Evolutionary conservation across 2,113 vertebrate species (phyloP).

Genomic region (Myotis davidii): DNA sequence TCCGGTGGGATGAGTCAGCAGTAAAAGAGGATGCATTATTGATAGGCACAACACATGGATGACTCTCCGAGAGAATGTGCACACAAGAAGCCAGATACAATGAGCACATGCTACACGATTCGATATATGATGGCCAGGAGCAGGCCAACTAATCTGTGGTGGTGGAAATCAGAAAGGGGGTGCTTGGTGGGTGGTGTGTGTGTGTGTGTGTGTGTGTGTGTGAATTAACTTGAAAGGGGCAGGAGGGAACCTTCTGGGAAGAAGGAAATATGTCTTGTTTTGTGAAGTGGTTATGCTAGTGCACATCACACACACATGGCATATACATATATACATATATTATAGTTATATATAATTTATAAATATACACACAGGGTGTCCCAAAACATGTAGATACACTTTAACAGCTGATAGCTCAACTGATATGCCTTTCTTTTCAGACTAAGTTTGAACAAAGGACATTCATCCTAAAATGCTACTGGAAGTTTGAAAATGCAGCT

Average conservation of each 20-base stretch:
- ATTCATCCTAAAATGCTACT: no score
- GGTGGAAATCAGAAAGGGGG: not conserved
- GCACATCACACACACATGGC: not conserved
- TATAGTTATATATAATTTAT: not conserved
- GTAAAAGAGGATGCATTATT: not conserved
- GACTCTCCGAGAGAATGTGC: not conserved
- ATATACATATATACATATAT: no score
- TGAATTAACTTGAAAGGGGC: not conserved
- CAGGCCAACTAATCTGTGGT: not conserved
- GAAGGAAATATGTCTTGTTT: not conserved
- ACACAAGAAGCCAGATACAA: not conserved
- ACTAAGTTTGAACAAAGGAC: no score
- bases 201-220: no score
- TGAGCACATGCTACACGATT: rapidly evolving
- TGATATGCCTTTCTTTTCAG: no score
- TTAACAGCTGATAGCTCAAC: no score
- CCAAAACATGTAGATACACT: no score
- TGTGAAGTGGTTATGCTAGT: not conserved
- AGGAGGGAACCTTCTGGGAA: not conserved
- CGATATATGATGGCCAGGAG: no score
- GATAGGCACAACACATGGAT: not conserved
- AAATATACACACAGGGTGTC: no score
- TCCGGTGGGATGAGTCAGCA: not conserved
- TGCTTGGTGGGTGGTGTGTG: not conserved
- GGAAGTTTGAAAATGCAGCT: no score